Evolutionary conservation across 2,888 invertebrate genomes (phyloP), one percentile per base, ranked within the genome.

Genomic region (Neoascia interrupta): DNA sequence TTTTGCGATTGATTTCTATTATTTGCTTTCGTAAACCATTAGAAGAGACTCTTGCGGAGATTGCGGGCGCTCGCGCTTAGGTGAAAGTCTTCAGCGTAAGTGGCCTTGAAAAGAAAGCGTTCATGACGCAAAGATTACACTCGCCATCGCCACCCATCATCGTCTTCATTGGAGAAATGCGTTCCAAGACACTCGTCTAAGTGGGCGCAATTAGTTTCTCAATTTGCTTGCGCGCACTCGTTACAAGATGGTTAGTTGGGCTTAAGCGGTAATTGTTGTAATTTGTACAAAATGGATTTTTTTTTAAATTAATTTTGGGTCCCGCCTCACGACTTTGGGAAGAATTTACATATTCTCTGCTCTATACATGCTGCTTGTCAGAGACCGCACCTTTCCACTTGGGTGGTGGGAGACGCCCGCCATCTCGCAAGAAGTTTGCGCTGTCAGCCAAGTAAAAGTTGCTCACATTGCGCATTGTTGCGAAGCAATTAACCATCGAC

Each of bases 31-130:
- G 31, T 31, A n/a, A 31, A 6, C 31, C 10, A 31, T 3, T 31
- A 31, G n/a, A 23, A 19, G 34, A 34, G 11, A 1, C 34, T 21
- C 34, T 18, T 43, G 4, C 26, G 15, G 10, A 18, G 60, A 60
- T 36, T 47, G 60, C 15, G 36, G 18, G 28, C 56, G 18, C 19
- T 26, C n/a, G 36, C 53, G 23, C 47, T 36, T 18, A 47, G 36
- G 61, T 61, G 61, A 61, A 61, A 61, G 61, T 61, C 37, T 26
- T 26, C 28, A 49, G 51, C 53, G 43, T 58, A 70, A 70, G 70
- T 70, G 70, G 75, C 75, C 75, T 76, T 76, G 75, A 76, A 76
- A 75, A 60, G 75, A 76, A 76, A 76, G 75, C n/a, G n/a, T 76
- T 63, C 45, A 69, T 56, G 51, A 53, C 43, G 74, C 53, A 74